Percentiles rank a stretch among this genome's conserved stretches.
These are phyloP conservation scores for Trachops cirrhosus DNA, from an alignment of 2,797 vertebrate species.

Conservation along the genomic window DNA sequence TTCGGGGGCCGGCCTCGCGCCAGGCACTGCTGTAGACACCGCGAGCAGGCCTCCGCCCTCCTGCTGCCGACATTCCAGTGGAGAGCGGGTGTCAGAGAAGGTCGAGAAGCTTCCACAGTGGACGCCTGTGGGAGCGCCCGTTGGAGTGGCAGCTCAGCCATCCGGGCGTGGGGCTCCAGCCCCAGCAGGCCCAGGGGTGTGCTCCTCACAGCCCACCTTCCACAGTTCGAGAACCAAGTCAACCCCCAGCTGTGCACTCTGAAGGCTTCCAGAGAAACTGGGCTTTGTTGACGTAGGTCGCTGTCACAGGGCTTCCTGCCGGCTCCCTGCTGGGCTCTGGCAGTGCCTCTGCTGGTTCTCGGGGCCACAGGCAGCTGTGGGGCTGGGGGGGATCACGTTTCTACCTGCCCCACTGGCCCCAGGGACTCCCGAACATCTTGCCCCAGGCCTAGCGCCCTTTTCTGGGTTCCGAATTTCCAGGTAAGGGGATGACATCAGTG, in stretches of 20 bases:
- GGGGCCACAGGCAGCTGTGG: no score
- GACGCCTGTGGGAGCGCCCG: not conserved
- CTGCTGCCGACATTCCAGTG: not conserved
- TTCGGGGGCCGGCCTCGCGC: fast-evolving
- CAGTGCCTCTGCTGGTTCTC: no score
- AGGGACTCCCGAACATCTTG: fast-evolving
- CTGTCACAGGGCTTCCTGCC: not conserved
- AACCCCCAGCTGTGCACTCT: fast-evolving
- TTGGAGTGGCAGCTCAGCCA: fast-evolving
- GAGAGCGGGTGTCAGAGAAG: not conserved
- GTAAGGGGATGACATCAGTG: not conserved
- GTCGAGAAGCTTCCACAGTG: not conserved
- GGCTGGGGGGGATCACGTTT: not conserved
- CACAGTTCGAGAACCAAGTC: not conserved
- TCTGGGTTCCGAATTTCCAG: not conserved
- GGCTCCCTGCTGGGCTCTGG: not conserved
- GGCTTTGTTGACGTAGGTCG: fast-evolving
- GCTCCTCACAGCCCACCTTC: not conserved
- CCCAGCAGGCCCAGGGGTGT: not conserved
- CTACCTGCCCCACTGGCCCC: not conserved
- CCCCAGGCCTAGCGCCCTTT: not conserved
- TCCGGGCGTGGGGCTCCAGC: fast-evolving
- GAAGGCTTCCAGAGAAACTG: not conserved
- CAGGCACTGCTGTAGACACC: not conserved
- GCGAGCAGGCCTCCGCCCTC: not conserved